phyloP scores from a whole-genome alignment of 2,888 invertebrate species.

The Plagodis dolabraria region DNA sequence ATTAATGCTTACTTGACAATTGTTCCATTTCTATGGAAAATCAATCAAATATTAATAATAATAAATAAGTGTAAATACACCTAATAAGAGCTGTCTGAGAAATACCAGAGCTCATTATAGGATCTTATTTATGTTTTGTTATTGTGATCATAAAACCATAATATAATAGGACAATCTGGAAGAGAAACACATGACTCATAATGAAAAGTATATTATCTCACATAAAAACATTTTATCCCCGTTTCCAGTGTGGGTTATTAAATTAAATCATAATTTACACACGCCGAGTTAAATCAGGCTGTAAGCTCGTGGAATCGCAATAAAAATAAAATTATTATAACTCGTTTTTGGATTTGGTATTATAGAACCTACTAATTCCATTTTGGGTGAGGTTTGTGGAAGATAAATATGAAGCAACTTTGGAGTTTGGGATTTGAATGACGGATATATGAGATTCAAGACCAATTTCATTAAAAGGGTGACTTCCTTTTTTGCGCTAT shows the following conservation, averaged over 20 bases:
- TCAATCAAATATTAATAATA: too few relatives aligned
- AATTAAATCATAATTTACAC: conserved; percentile 83
- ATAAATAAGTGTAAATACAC: too few relatives aligned
- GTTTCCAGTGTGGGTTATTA: conserved; percentile 77
- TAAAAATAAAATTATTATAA: conserved; percentile 69
- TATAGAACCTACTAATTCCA: conserved; percentile 42
- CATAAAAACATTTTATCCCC: conserved; percentile 80
- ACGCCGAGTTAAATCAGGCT: conserved; percentile 75
- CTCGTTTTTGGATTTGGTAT: conserved; percentile 61
- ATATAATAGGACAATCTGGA: conserved; percentile 63
- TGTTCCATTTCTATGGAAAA: too few relatives aligned
- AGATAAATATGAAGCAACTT: background rate
- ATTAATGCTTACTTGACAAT: too few relatives aligned
- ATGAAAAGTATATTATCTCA: conserved; percentile 80
- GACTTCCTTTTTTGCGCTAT: too few relatives aligned
- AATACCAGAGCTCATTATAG: too few relatives aligned
- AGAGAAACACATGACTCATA: conserved; percentile 72
- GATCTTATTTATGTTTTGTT: conserved; percentile 4
- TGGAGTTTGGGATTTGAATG: background rate
- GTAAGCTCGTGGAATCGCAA: conserved; percentile 75
- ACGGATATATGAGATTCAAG: too few relatives aligned
- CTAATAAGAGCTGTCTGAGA: too few relatives aligned
- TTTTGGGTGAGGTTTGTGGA: background rate
- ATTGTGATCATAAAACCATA: conserved; percentile 56
- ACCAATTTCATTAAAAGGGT: too few relatives aligned